Evolutionary conservation across 2,113 vertebrate genomes (phyloP).

Genomic region (Osmerus eperlanus): DNA sequence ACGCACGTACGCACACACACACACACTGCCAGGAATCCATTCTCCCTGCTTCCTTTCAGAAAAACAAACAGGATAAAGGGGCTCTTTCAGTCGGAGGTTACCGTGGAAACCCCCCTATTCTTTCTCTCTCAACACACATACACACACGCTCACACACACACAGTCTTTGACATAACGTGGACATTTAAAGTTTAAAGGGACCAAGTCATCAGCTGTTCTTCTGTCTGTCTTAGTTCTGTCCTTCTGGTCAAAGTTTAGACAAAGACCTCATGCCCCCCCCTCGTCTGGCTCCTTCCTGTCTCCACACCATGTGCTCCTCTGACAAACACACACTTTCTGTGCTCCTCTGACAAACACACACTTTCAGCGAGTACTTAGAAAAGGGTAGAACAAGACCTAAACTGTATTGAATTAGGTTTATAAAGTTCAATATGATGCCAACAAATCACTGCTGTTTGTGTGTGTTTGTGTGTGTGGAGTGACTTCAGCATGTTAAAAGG

Average conservation of each 20-base stretch:
- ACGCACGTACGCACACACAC: constrained; percentile 28
- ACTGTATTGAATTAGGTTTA: constrained; percentile 15
- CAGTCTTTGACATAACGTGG: constrained; percentile 55
- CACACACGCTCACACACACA: constrained; percentile 32
- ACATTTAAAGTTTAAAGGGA: constrained; percentile 79
- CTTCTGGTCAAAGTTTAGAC: constrained; percentile 50
- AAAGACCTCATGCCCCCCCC: constrained; percentile 29
- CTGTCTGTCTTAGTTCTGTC: constrained; percentile 43
- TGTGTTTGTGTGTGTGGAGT: constrained; percentile 26
- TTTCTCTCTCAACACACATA: constrained; percentile 54
- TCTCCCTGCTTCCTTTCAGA: constrained; percentile 71
- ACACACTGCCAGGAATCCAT: constrained; percentile 54
- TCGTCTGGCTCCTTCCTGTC: neutral
- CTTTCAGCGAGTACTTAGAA: neutral
- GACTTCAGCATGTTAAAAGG: neutral
- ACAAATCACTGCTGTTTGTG: constrained; percentile 24
- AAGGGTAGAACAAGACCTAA: constrained; percentile 10
- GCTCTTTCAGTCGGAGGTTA: constrained; percentile 71
- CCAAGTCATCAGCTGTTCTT: constrained; percentile 62
- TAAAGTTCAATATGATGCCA: constrained; percentile 30
- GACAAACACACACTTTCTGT: neutral
- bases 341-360: neutral
- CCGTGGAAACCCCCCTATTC: constrained; percentile 68
- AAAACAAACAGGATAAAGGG: constrained; percentile 76
- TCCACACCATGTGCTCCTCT: constrained; percentile 1